phyloP scores from a whole-genome alignment of 1,140 invertebrate genomes.

The Drosophila pseudoobscura region DNA sequence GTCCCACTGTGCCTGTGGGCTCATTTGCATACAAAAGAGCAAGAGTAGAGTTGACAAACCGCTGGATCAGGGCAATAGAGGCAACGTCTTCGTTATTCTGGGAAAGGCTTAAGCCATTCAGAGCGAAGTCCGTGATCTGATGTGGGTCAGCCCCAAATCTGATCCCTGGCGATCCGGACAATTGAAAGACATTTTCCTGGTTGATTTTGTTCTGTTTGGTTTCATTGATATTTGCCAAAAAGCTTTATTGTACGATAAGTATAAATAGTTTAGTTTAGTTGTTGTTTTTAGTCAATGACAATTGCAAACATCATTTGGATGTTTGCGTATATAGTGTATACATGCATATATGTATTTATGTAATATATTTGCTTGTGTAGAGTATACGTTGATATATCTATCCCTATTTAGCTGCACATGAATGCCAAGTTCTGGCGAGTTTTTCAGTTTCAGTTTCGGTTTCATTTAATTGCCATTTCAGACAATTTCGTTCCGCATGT shows the following conservation, averaged over 20 bases:
- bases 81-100: not conserved
- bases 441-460: slow-evolving; percentile 63
- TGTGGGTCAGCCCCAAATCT: too few species aligned
- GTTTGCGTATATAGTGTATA: slow-evolving; percentile 13
- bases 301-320: slow-evolving; percentile 35
- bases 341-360: slow-evolving; percentile 6
- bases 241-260: slow-evolving; percentile 50
- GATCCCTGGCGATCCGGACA: too few species aligned
- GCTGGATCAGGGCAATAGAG: slow-evolving; percentile 29
- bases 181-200: not conserved
- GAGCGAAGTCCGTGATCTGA: not conserved
- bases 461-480: slow-evolving; percentile 74
- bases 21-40: slow-evolving; percentile 49
- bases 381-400: slow-evolving; percentile 2
- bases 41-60: slow-evolving; percentile 34
- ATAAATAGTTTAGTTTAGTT: slow-evolving; percentile 43
- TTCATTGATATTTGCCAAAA: slow-evolving; percentile 48
- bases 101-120: slow-evolving; percentile 17
- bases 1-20: slow-evolving; percentile 19
- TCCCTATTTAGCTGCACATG: slow-evolving; percentile 56
- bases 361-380: slow-evolving; percentile 12
- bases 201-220: slow-evolving; percentile 14
- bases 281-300: slow-evolving; percentile 34
- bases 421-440: slow-evolving; percentile 51
- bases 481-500: slow-evolving; percentile 70